Evolutionary conservation across 2,888 invertebrate species (phyloP), one percentile per base, ranked within the genome.

Genomic region (Steinernema scapterisci): DNA sequence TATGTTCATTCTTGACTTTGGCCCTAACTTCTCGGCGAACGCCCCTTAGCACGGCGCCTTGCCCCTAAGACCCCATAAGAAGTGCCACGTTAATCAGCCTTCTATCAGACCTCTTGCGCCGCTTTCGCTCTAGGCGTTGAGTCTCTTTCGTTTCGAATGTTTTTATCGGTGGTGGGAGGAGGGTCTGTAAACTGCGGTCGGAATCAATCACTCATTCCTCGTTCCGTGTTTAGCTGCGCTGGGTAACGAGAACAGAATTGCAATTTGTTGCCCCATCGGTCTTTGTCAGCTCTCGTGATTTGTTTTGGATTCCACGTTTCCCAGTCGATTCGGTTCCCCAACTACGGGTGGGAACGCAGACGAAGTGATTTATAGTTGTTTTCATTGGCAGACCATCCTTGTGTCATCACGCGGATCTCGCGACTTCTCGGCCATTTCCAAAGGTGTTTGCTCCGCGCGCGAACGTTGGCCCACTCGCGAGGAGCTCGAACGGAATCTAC

Each of bases 11-110:
- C 16, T 31, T 21, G 27, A 16, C 63, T 25, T 63, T 27, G 27
- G 16, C 45, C 13, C 16, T 48, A 48, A 19, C 52, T 52, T 21
- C n/a, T 9, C 23, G 19, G 52, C 21, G 63, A 27, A 27, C 63
- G 63, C 16, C 63, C 25, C 38, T 38, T 38, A 38, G 38, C 38
- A 38, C 5, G 38, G 9, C 38, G 31, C 63, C 11, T 63, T 63
- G 16, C 31, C 31, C 63, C 25, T 63, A 63, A 63, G 63, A 38
- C 63, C 25, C 19, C 31, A 25, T 31, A 63, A 63, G 25, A 63
- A 63, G 31, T 63, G 25, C 63, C 63, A 63, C 63, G 63, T 31
- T 63, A 63, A 63, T 63, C 63, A 25, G 27, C 6, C 63, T 31
- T 63, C 63, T 25, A 54, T 54, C 54, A 54, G 23, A 19, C 54